A percentile compares a stretch with the other conserved stretches of the same genome.
Evolutionary conservation across 2,797 vertebrate genomes (phyloP).

Genomic region (Pogonophryne albipinna): DNA sequence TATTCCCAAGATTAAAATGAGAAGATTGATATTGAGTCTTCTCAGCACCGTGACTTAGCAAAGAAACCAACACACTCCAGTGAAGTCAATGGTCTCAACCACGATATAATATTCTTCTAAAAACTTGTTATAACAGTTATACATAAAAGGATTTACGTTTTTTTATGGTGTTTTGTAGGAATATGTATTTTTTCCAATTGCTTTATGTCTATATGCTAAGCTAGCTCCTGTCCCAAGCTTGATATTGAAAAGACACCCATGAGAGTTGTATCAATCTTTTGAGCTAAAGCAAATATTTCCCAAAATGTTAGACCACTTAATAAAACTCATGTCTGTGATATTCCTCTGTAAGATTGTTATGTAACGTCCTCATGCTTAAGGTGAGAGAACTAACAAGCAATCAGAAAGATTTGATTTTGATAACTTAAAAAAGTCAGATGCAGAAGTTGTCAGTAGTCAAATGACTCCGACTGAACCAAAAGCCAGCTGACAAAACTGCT

Average conservation of each 20-base stretch:
- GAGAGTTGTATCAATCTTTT: neutral
- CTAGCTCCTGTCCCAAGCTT: neutral
- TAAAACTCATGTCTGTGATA: constrained; percentile 4
- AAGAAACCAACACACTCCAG: no score
- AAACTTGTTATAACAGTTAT: no score
- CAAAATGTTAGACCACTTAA: no score
- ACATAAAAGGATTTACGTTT: no score
- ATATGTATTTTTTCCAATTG: no score
- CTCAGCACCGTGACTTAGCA: neutral
- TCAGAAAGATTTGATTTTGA: constrained; percentile 8
- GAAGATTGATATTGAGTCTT: neutral
- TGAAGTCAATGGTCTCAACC: no score
- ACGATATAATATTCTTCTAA: no score
- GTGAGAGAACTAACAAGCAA: neutral
- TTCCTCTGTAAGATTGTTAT: constrained; percentile 9
- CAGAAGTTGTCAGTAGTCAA: constrained; percentile 1
- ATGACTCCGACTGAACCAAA: neutral
- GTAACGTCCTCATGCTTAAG: neutral
- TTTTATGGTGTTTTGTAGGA: neutral
- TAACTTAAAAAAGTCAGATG: neutral
- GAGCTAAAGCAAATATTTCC: neutral
- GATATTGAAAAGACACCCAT: neutral
- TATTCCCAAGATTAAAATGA: neutral
- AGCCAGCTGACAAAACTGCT: neutral
- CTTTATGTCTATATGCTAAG: no score